These are phyloP conservation scores for Nomada lathburiana DNA, from an alignment of 2,888 invertebrate genomes.

Conservation along the genomic window DNA sequence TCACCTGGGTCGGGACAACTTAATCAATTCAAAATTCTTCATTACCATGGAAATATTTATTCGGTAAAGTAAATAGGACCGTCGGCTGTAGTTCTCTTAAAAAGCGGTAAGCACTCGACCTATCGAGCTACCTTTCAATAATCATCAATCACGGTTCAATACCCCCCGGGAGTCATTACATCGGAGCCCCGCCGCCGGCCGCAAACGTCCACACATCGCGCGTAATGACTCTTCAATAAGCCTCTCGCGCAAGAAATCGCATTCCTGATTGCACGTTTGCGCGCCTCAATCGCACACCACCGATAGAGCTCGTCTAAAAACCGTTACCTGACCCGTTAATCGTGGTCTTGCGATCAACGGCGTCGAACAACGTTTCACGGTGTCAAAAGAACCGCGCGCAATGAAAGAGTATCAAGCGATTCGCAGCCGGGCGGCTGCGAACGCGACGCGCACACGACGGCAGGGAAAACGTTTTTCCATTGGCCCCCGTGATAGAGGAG, in stretches of 20 bases:
- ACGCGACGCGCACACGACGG: not conserved
- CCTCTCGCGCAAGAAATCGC: not conserved
- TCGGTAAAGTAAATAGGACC: no score
- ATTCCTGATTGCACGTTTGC: not conserved
- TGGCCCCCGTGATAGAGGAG: slow-evolving; percentile 15
- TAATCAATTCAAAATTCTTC: no score
- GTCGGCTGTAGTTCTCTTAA: no score
- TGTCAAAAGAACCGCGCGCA: not conserved
- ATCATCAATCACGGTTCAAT: not conserved
- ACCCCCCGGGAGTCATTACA: not conserved
- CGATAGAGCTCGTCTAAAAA: not conserved
- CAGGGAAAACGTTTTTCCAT: slow-evolving; percentile 36
- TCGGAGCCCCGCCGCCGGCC: not conserved
- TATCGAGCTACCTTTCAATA: not conserved
- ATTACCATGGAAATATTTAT: no score
- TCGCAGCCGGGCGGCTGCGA: slow-evolving; percentile 6
- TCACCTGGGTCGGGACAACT: no score
- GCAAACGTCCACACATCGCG: not conserved
- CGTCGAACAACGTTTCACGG: not conserved
- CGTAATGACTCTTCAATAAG: not conserved
- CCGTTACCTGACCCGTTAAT: slow-evolving; percentile 17
- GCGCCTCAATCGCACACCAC: not conserved
- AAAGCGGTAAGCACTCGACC: no score
- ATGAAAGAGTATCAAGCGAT: not conserved
- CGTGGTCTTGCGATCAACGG: not conserved